Conservation (phyloP, 1,140 invertebrate species). For the Saccostrea cuccullata region DNA sequence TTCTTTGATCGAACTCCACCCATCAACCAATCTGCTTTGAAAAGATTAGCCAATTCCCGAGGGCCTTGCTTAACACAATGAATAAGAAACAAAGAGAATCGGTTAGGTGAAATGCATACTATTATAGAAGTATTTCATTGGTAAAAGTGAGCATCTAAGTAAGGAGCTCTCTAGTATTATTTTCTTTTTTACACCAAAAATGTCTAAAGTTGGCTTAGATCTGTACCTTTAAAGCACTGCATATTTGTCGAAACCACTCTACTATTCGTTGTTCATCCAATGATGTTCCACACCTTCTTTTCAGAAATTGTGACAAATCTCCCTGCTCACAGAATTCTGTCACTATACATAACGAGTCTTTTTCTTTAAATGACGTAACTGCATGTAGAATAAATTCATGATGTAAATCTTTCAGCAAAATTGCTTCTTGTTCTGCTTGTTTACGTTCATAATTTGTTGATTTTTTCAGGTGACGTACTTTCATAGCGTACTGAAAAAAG, state of each 20-base stretch:
- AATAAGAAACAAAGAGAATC: too few species aligned
- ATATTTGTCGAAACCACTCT: slow-evolving; percentile 61
- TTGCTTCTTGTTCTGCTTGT: slow-evolving; percentile 58
- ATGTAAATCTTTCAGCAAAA: slow-evolving; percentile 53
- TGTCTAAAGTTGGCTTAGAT: too few species aligned
- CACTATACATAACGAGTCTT: slow-evolving; percentile 64
- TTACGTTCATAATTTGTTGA: slow-evolving; percentile 60
- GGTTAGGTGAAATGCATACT: too few species aligned
- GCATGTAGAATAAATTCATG: slow-evolving; percentile 59
- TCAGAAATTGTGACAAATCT: slow-evolving; percentile 57
- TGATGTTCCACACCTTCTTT: slow-evolving; percentile 36
- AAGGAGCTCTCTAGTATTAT: too few species aligned
- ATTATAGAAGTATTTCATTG: too few species aligned
- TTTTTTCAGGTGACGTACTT: slow-evolving; percentile 63
- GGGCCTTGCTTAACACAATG: too few species aligned
- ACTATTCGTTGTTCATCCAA: slow-evolving; percentile 59
- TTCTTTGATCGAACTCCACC: too few species aligned
- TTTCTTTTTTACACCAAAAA: too few species aligned
- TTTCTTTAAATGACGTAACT: slow-evolving; percentile 59
- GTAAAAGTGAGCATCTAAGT: too few species aligned
- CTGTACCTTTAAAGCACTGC: slow-evolving; percentile 60
- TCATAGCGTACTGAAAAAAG: slow-evolving; percentile 67
- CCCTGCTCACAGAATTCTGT: slow-evolving; percentile 64
- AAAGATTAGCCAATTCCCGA: too few species aligned
- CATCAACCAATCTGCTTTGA: too few species aligned